A percentile compares a stretch with the other conserved stretches of the same genome.
Evolutionary conservation across 2,797 vertebrate genomes (phyloP).

Genomic region (Varecia variegata): DNA sequence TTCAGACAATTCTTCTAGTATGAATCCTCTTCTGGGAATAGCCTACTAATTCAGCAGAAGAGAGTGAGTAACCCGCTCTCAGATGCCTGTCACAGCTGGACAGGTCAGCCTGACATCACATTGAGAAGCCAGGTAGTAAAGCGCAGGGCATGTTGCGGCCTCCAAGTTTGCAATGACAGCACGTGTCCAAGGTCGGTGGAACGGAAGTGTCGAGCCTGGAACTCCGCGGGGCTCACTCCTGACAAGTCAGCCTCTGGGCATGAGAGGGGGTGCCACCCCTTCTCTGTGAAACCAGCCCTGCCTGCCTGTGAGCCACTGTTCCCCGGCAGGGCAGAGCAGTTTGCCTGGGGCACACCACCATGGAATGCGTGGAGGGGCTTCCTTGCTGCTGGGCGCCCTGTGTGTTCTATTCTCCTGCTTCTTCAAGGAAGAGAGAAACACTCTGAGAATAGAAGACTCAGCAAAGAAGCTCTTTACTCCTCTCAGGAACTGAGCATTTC

Average conservation of each 20-base stretch:
- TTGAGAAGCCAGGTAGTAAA: slow-evolving; percentile 29
- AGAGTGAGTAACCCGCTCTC: not conserved
- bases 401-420: not conserved
- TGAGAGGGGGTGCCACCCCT: not conserved
- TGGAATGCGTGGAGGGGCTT: not conserved
- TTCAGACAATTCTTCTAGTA: not conserved
- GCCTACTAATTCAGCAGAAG: slow-evolving; percentile 1
- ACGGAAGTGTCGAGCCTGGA: not conserved
- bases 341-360: not conserved
- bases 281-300: not conserved
- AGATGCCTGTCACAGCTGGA: not conserved
- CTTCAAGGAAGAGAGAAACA: not conserved
- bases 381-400: not conserved
- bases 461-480: not conserved
- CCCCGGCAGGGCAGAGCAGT: not conserved
- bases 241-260: not conserved
- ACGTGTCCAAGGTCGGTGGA: not conserved
- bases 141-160: not conserved
- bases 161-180: not conserved
- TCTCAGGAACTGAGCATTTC: not conserved
- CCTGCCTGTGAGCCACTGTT: not conserved
- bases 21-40: slow-evolving; percentile 41
- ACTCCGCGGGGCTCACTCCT: not conserved
- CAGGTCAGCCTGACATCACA: slow-evolving; percentile 54
- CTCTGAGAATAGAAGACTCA: not conserved